A percentile compares a stretch with the other conserved stretches of the same genome.
Conservation (phyloP, 2,113 vertebrate genomes). For the Butastur rufipennis region DNA sequence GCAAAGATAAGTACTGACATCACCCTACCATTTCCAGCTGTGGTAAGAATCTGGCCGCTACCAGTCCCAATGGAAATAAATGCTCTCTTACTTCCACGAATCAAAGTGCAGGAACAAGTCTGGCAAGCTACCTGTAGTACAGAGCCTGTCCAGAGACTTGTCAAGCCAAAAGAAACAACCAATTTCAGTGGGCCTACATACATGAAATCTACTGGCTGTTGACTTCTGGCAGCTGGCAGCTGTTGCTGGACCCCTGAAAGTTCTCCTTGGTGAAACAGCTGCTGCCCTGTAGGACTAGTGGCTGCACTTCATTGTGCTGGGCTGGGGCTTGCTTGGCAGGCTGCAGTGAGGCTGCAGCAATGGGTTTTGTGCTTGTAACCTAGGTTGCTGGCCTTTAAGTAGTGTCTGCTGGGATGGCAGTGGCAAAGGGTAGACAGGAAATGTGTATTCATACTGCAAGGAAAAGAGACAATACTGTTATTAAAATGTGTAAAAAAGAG, state of each 20-base stretch:
- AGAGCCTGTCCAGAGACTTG: not conserved
- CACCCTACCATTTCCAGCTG: not conserved
- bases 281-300: not conserved
- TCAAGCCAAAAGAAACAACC: not conserved
- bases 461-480: not conserved
- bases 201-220: not conserved
- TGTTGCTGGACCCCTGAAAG: not conserved
- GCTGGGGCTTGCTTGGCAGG: not conserved
- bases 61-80: not conserved
- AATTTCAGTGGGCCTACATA: not conserved
- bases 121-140: not conserved
- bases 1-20: not conserved
- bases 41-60: not conserved
- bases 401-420: constrained; percentile 29
- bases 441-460: constrained; percentile 33
- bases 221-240: not conserved
- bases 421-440: constrained; percentile 30
- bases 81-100: not conserved
- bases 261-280: constrained; percentile 8
- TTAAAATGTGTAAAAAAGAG: not conserved
- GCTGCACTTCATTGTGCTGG: not conserved
- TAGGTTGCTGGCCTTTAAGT: not conserved
- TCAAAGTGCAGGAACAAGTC: not conserved
- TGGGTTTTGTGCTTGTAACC: not conserved
- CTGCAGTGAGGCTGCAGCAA: not conserved